phyloP scores from a whole-genome alignment of 1,140 invertebrate species.

The Drosophila equinoxialis region DNA sequence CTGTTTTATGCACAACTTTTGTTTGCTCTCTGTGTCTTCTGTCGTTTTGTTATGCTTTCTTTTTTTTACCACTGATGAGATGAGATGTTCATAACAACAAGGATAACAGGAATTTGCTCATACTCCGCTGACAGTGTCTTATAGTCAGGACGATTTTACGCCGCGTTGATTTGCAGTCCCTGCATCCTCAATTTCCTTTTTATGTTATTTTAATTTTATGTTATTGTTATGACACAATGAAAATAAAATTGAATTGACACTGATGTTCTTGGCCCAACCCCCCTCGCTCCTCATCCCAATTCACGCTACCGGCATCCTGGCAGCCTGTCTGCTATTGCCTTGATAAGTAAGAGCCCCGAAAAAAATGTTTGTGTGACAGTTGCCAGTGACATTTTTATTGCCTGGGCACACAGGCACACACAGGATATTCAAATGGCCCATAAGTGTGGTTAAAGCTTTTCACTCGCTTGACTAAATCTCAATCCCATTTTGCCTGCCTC shows the following conservation, averaged over 20 bases:
- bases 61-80: conserved; percentile 43
- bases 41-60: conserved; percentile 8
- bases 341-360: conserved; percentile 38
- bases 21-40: conserved; percentile 18
- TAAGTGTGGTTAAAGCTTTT: conserved; percentile 79
- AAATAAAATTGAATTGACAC: conserved; percentile 83
- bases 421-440: conserved; percentile 80
- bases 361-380: conserved; percentile 52
- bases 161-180: conserved; percentile 72
- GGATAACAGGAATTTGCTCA: conserved; percentile 37
- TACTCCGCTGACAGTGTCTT: background rate
- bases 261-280: conserved; percentile 53
- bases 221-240: conserved; percentile 83
- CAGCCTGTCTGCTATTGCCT: conserved; percentile 11
- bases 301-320: background rate
- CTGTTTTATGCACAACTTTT: conserved; percentile 77
- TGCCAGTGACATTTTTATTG: conserved; percentile 81
- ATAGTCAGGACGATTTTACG: conserved; percentile 69
- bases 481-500: conserved; percentile 37
- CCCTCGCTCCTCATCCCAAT: background rate
- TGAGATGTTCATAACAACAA: conserved; percentile 46
- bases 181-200: conserved; percentile 82
- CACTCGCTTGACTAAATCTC: conserved; percentile 70
- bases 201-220: conserved; percentile 83
- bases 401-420: conserved; percentile 50